Evolutionary conservation across 2,888 invertebrate species (phyloP).

Genomic region (Melinopterus prodromus): DNA sequence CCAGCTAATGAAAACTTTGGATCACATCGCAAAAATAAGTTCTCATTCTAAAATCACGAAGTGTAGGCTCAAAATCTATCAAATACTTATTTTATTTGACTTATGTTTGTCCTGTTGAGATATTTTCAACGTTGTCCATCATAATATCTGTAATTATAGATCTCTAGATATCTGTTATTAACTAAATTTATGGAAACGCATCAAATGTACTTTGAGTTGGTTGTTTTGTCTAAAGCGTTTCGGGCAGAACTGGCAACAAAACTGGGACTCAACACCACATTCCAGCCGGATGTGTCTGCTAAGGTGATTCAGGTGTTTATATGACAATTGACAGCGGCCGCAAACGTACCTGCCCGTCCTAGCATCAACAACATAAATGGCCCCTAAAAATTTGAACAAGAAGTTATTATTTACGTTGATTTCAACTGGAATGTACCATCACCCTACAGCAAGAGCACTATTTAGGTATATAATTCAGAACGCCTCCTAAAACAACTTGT

Average conservation of each 20-base stretch:
- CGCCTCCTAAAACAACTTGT: too few species aligned
- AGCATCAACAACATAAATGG: not conserved
- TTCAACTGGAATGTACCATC: not conserved
- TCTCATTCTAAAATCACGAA: too few species aligned
- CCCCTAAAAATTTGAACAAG: not conserved
- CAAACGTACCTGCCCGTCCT: not conserved
- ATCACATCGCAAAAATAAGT: too few species aligned
- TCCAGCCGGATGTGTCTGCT: conserved; percentile 29
- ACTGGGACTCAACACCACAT: conserved; percentile 33
- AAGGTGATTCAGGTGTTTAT: conserved; percentile 29
- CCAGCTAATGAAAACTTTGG: too few species aligned
- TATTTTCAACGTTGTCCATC: too few species aligned
- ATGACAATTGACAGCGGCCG: conserved; percentile 29
- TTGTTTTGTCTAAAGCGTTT: conserved; percentile 31
- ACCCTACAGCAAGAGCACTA: not conserved
- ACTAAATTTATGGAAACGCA: conserved; percentile 9
- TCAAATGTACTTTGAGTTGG: conserved; percentile 30
- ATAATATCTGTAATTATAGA: too few species aligned
- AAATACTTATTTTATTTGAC: too few species aligned
- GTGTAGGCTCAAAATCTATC: too few species aligned
- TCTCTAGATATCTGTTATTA: not conserved
- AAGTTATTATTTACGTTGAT: not conserved
- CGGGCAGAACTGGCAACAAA: conserved; percentile 26
- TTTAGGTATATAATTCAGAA: too few species aligned
- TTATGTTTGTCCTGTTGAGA: too few species aligned